These are phyloP conservation scores for Paelopatides confundens DNA, from an alignment of 53 echinoderm and acorn worm genomes.

Conservation along the genomic window DNA sequence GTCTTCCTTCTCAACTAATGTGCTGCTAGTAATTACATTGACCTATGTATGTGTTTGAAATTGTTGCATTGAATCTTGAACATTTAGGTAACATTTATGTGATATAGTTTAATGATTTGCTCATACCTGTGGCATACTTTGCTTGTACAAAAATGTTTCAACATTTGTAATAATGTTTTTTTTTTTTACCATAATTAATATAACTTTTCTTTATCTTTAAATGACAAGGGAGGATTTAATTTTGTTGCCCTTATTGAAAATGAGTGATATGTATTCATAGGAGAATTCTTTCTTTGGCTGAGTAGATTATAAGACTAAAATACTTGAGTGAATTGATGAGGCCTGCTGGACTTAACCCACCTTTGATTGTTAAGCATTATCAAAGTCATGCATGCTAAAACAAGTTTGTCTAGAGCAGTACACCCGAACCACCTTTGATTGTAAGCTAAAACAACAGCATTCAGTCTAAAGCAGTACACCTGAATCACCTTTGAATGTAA, in stretches of 20 bases:
- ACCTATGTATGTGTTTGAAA: neutral
- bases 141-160: neutral
- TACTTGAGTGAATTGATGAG: too few relatives aligned
- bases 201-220: neutral
- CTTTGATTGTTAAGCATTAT: too few relatives aligned
- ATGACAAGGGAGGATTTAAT: neutral
- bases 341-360: too few relatives aligned
- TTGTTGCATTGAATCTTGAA: neutral
- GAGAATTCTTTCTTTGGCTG: neutral
- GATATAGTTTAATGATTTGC: neutral
- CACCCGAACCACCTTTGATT: too few relatives aligned
- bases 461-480: too few relatives aligned
- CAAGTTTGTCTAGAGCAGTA: too few relatives aligned
- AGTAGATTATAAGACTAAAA: too few relatives aligned
- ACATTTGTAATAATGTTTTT: neutral
- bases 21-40: slow-evolving; percentile 8
- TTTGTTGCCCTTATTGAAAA: neutral
- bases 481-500: too few relatives aligned
- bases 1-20: slow-evolving; percentile 29
- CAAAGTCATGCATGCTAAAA: too few relatives aligned
- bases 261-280: neutral
- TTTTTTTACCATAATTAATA: neutral
- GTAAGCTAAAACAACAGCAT: too few relatives aligned
- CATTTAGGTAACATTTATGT: too few relatives aligned
- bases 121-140: neutral